A percentile compares a stretch with the other conserved stretches of the same genome.
Conservation (phyloP, 2,113 vertebrate genomes). For the Chloebia gouldiae region DNA sequence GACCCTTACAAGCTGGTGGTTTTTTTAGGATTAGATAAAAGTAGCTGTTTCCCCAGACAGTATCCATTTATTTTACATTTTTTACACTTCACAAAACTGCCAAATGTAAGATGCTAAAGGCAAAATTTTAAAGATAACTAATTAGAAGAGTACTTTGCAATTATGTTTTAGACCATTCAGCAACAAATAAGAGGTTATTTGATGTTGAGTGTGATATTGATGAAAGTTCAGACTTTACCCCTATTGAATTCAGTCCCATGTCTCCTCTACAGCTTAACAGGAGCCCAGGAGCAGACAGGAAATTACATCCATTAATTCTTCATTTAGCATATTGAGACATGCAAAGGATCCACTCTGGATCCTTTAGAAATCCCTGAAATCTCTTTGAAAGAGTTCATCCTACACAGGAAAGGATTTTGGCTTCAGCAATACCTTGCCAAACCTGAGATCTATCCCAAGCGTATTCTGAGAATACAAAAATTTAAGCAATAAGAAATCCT, state of each 20-base stretch:
- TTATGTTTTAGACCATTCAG: conserved; percentile 16
- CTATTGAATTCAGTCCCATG: neutral
- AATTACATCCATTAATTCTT: neutral
- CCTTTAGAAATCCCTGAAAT: neutral
- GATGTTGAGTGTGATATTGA: neutral
- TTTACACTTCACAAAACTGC: conserved; percentile 58
- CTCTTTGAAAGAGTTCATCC: neutral
- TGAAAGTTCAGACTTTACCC: neutral
- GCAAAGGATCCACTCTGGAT: neutral
- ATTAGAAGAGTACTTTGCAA: conserved; percentile 55
- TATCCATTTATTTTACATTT: conserved; percentile 49
- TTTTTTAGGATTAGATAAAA: conserved; percentile 70
- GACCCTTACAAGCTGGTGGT: conserved; percentile 69
- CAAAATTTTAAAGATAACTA: conserved; percentile 66
- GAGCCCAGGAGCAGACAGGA: neutral
- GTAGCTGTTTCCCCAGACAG: conserved; percentile 42
- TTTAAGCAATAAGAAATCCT: neutral
- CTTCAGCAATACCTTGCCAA: neutral
- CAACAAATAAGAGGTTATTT: conserved; percentile 41
- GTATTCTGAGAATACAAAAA: neutral
- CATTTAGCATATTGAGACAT: neutral
- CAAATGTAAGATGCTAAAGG: conserved; percentile 30
- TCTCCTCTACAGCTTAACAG: neutral
- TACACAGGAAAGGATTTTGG: neutral
- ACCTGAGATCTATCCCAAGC: neutral